Evolutionary conservation across 1,140 invertebrate genomes (phyloP).

Genomic region (Drosophila melanogaster): DNA sequence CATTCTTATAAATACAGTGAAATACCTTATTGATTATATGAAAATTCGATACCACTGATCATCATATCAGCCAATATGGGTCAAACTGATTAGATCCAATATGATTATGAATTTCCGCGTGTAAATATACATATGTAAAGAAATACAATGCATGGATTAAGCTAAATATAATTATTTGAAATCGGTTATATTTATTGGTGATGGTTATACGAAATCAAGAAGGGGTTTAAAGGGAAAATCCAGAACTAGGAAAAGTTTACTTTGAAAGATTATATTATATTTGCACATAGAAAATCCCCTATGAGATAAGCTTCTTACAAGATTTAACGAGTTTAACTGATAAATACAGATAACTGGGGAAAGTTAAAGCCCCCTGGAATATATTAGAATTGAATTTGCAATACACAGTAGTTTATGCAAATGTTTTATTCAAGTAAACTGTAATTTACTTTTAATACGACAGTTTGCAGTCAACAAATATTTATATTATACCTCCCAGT

Average conservation of each 20-base stretch:
- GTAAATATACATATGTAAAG: constrained; percentile 2
- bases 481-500: not conserved
- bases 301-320: not conserved
- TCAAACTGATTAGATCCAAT: not conserved
- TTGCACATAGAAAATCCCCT: not conserved
- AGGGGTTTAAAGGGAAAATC: not conserved
- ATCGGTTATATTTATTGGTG: constrained; percentile 2
- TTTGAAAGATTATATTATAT: not conserved
- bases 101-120: not conserved
- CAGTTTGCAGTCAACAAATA: not conserved
- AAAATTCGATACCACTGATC: too few relatives aligned
- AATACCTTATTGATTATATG: not conserved
- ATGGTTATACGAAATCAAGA: constrained; percentile 6
- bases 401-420: not conserved
- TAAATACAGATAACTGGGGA: not conserved
- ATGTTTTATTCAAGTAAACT: not conserved
- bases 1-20: not conserved
- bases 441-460: not conserved
- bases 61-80: not conserved
- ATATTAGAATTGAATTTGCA: not conserved
- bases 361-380: not conserved
- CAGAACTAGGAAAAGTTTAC: not conserved
- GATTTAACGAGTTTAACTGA: not conserved
- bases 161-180: not conserved
- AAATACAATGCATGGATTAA: not conserved